Evolutionary conservation across 2,888 invertebrate species (phyloP).

Genomic region (Galeruca laticollis): DNA sequence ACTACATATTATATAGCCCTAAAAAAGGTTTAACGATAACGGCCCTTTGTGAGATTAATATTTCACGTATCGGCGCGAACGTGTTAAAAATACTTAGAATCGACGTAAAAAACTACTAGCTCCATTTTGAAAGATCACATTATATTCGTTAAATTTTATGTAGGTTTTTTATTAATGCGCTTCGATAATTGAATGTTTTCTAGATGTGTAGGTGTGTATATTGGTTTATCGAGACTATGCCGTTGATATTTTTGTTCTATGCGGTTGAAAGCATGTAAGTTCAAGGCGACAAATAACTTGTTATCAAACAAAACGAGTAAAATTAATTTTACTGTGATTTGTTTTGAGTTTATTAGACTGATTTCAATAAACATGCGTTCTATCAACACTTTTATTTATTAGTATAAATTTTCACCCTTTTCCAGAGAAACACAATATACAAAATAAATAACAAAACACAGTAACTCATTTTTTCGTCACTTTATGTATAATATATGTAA

Average conservation of each 20-base stretch:
- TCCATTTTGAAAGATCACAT: no score
- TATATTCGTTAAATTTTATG: not conserved
- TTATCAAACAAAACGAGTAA: not conserved
- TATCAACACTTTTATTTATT: not conserved
- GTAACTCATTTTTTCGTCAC: no score
- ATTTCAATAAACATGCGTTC: not conserved
- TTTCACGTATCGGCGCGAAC: no score
- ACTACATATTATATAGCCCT: no score
- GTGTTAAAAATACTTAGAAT: no score
- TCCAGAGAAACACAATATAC: no score
- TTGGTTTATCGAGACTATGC: not conserved
- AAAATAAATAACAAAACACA: no score
- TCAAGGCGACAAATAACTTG: not conserved
- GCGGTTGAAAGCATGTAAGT: not conserved
- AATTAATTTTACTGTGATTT: not conserved
- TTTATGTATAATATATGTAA: no score
- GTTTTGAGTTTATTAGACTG: not conserved
- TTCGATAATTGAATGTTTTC: not conserved
- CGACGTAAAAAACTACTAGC: no score
- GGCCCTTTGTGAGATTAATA: no score
- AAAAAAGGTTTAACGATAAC: no score
- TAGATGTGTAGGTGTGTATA: not conserved
- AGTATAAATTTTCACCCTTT: no score
- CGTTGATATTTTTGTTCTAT: not conserved
- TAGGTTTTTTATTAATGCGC: not conserved